Conservation (phyloP, 2,797 vertebrate genomes). For the Acanthurus lineatus region DNA sequence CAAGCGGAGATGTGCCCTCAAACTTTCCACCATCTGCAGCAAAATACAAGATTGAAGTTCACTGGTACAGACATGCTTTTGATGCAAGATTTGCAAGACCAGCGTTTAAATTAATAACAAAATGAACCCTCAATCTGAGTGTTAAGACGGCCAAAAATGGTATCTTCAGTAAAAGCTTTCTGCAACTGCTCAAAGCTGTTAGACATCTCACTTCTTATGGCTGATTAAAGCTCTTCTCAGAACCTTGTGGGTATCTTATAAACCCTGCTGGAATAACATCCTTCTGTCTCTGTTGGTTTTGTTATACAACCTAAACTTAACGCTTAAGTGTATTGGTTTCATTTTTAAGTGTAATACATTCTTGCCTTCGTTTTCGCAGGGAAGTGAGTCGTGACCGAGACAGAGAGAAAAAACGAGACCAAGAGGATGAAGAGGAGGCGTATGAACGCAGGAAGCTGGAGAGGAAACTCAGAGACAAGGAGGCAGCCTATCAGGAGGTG, state of each 20-base stretch:
- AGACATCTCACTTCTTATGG: not conserved
- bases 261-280: not conserved
- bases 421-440: conserved; percentile 97
- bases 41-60: not conserved
- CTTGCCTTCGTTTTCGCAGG: conserved; percentile 61
- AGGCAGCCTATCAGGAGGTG: conserved; percentile 99
- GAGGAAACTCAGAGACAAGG: conserved; percentile 96
- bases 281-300: not conserved
- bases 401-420: conserved; percentile 96
- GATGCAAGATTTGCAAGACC: not conserved
- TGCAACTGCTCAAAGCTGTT: not conserved
- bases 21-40: not conserved
- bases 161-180: not conserved
- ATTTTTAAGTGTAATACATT: not conserved
- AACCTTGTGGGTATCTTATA: not conserved
- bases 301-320: not conserved
- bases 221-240: not conserved
- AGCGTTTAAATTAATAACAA: not conserved
- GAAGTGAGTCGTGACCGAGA: conserved; percentile 93
- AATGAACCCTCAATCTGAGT: not conserved
- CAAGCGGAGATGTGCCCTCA: not conserved
- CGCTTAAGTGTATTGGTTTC: not conserved
- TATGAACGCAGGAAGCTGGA: conserved; percentile 97
- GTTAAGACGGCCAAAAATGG: not conserved
- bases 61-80: not conserved